Conservation (phyloP, 2,797 vertebrate genomes). For the Amniataba percoides region DNA sequence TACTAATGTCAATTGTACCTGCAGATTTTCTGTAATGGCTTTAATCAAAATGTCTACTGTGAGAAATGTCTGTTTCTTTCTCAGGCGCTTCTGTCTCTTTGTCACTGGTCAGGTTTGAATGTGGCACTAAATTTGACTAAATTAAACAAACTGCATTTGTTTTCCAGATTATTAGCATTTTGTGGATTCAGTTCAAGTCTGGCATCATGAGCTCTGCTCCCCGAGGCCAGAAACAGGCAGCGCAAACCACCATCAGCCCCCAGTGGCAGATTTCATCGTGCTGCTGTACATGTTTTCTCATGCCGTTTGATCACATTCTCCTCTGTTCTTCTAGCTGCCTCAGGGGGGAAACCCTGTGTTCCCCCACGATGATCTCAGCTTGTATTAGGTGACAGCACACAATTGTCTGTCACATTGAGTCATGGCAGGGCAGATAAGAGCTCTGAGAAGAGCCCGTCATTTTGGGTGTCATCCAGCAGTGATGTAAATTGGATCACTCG, state of each 20-base stretch:
- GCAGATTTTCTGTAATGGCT: neutral
- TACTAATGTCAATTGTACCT: conserved; percentile 15
- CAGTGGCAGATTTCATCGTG: conserved; percentile 9
- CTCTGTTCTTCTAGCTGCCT: conserved; percentile 49
- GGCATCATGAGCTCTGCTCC: neutral
- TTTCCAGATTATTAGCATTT: neutral
- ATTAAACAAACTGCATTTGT: neutral
- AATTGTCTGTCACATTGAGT: conserved; percentile 51
- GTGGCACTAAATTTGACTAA: neutral
- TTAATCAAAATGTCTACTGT: neutral
- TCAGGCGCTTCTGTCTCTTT: neutral
- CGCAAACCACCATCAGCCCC: neutral
- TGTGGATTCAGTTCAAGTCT: conserved; percentile 1
- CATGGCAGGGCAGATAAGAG: conserved; percentile 26
- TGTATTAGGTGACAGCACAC: conserved; percentile 60
- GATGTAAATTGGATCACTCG: conserved; percentile 26
- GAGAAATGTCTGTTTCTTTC: neutral
- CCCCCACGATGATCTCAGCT: conserved; percentile 62
- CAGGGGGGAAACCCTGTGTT: conserved; percentile 26
- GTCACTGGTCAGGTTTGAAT: neutral
- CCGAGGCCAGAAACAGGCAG: conserved; percentile 1
- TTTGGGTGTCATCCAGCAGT: conserved; percentile 25
- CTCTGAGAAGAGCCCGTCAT: conserved; percentile 9
- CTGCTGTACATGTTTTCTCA: conserved; percentile 24
- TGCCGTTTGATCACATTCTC: conserved; percentile 47